These are phyloP conservation scores for Sebastes hubbsi DNA, from an alignment of 2,797 vertebrate genomes.

Conservation along the genomic window DNA sequence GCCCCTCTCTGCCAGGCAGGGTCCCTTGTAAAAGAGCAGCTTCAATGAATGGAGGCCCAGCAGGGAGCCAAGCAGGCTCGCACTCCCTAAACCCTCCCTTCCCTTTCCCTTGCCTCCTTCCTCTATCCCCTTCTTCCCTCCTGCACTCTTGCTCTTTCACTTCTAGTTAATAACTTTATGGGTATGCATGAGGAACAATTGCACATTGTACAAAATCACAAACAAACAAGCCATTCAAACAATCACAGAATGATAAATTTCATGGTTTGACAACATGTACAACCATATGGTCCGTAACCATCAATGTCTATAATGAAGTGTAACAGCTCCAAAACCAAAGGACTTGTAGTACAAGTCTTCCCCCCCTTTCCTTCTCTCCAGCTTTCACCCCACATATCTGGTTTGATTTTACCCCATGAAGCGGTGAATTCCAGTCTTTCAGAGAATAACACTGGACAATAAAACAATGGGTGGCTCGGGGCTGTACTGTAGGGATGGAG, in stretches of 20 bases:
- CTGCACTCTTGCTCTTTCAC: slow-evolving; percentile 17
- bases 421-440: slow-evolving; percentile 66
- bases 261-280: slow-evolving; percentile 6
- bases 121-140: neutral
- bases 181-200: slow-evolving; percentile 17
- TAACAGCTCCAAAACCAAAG: slow-evolving; percentile 34
- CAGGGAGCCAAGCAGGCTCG: slow-evolving; percentile 69
- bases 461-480: slow-evolving; percentile 73
- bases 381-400: slow-evolving; percentile 62
- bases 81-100: slow-evolving; percentile 40
- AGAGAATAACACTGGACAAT: slow-evolving; percentile 70
- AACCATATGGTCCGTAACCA: slow-evolving; percentile 15
- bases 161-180: slow-evolving; percentile 30
- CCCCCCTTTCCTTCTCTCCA: neutral
- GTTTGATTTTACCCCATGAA: slow-evolving; percentile 76
- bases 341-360: slow-evolving; percentile 12
- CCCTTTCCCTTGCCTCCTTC: slow-evolving; percentile 24
- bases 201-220: slow-evolving; percentile 4
- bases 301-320: slow-evolving; percentile 37
- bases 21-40: slow-evolving; percentile 80
- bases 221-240: slow-evolving; percentile 16
- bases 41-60: slow-evolving; percentile 81
- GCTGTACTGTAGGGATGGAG: slow-evolving; percentile 37
- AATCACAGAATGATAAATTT: slow-evolving; percentile 27
- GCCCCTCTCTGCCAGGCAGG: slow-evolving; percentile 75